phyloP scores from a whole-genome alignment of 2,113 vertebrate genomes.

The Thomomys bottae region DNA sequence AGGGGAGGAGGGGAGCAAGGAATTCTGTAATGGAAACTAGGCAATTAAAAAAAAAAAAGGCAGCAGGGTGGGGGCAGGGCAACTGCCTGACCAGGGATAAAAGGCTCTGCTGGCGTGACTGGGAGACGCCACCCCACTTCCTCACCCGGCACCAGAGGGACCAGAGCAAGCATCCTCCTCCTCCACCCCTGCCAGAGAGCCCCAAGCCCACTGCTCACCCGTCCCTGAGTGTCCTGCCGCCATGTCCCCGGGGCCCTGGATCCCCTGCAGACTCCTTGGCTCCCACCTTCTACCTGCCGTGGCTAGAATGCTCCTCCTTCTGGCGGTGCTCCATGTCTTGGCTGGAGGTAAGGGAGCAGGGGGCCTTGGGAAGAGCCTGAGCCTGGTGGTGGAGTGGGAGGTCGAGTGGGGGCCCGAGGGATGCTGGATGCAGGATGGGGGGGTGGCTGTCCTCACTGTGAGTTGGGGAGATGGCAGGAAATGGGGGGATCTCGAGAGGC shows the following conservation, averaged over 20 bases:
- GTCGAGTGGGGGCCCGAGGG: too few species aligned
- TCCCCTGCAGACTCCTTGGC: background rate
- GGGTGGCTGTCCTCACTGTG: background rate
- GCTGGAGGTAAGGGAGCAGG: slow-evolving; percentile 65
- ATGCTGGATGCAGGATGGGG: background rate
- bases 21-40: slow-evolving; percentile 48
- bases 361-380: background rate
- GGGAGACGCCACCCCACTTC: background rate
- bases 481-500: fast-evolving
- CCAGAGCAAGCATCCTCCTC: background rate
- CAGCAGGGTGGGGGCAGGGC: slow-evolving; percentile 35
- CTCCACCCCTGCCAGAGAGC: background rate
- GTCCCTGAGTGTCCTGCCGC: too few species aligned
- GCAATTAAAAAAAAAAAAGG: slow-evolving; percentile 48
- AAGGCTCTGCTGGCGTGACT: slow-evolving; percentile 43
- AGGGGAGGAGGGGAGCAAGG: slow-evolving; percentile 36
- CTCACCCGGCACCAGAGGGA: background rate
- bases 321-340: slow-evolving; percentile 56
- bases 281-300: background rate
- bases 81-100: slow-evolving; percentile 57
- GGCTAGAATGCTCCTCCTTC: slow-evolving; percentile 64
- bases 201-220: background rate
- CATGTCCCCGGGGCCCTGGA: background rate
- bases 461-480: background rate
- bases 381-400: background rate